Percentiles rank a stretch among this genome's conserved stretches.
Evolutionary conservation across 2,113 vertebrate genomes (phyloP).

Genomic region (Cavia aperea): DNA sequence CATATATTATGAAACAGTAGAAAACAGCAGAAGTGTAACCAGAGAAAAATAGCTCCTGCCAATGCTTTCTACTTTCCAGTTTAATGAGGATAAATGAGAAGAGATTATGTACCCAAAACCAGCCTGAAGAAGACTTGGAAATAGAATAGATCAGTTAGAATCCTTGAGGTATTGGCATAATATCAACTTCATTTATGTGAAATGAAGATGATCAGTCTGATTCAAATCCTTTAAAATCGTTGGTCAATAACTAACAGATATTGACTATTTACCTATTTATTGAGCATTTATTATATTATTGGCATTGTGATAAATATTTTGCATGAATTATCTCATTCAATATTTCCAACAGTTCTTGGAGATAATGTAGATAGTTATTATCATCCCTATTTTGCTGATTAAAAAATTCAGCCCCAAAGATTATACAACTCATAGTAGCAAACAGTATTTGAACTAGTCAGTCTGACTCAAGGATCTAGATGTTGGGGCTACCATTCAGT

Average conservation of each 20-base stretch:
- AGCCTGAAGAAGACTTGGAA: not conserved
- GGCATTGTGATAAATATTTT: not conserved
- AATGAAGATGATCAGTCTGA: not conserved
- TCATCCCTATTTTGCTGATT: not conserved
- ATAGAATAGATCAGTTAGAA: not conserved
- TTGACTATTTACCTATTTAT: not conserved
- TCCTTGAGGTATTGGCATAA: not conserved
- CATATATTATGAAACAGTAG: not conserved
- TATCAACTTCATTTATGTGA: not conserved
- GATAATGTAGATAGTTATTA: not conserved
- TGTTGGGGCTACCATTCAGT: not conserved
- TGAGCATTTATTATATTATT: not conserved
- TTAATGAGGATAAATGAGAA: slow-evolving; percentile 10
- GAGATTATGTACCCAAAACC: not conserved
- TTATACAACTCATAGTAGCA: not conserved
- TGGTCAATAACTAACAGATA: not conserved
- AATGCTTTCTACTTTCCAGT: not conserved
- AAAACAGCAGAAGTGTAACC: not conserved
- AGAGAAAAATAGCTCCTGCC: not conserved
- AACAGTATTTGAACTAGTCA: not conserved
- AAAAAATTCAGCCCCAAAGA: not conserved
- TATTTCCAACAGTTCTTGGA: not conserved
- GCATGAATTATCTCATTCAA: not conserved
- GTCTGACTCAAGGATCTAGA: not conserved
- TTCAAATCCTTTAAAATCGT: not conserved